These are phyloP conservation scores for Notothenia rossii DNA, from an alignment of 2,113 vertebrate genomes.

Conservation along the genomic window DNA sequence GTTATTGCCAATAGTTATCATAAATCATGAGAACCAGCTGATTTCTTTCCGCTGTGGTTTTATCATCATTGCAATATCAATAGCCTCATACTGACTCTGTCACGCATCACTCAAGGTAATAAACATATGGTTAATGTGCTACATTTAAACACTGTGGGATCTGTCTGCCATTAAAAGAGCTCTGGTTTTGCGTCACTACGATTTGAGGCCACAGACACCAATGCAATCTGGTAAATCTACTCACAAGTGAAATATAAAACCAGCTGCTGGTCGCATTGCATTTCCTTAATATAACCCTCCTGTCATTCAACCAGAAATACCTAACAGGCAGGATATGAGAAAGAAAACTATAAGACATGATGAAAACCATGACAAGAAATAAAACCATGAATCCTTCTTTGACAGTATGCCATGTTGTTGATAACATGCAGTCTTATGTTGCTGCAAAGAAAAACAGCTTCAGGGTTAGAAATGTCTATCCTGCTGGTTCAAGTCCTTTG, in stretches of 20 bases:
- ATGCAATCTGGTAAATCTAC: not conserved
- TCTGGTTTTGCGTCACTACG: not conserved
- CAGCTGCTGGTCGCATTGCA: not conserved
- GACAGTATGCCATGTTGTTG: not conserved
- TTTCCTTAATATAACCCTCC: not conserved
- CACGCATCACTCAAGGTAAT: not conserved
- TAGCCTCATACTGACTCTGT: not conserved
- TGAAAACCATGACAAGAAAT: not conserved
- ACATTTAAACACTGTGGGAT: not conserved
- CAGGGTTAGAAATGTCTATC: not conserved
- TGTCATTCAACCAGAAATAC: not conserved
- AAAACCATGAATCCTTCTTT: not conserved
- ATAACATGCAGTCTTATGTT: not conserved
- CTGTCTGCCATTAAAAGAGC: not conserved
- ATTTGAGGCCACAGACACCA: not conserved
- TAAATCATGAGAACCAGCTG: not conserved
- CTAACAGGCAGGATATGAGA: not conserved
- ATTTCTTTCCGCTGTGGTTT: not conserved
- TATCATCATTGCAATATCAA: not conserved
- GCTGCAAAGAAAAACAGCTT: constrained; percentile 3
- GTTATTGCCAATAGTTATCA: not conserved
- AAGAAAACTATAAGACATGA: not conserved
- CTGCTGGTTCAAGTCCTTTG: constrained; percentile 7
- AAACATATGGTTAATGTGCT: not conserved
- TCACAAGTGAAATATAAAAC: not conserved